phyloP scores from a whole-genome alignment of 2,888 invertebrate genomes.

The Patella pellucida region DNA sequence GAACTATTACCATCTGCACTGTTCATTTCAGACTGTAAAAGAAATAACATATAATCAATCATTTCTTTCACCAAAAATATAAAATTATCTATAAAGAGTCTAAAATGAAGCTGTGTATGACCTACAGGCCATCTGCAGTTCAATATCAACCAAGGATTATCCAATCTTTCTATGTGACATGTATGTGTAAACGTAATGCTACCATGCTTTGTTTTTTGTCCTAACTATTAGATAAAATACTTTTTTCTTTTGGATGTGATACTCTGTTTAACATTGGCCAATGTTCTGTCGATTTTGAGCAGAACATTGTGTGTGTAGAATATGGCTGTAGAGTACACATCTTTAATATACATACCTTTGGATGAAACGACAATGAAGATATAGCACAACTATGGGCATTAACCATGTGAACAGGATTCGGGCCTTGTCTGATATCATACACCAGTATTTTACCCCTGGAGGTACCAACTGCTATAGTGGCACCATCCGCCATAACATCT shows the following conservation, averaged over 20 bases:
- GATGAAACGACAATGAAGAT: constrained; percentile 58
- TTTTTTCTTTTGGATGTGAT: too few relatives aligned
- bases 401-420: constrained; percentile 52
- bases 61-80: too few relatives aligned
- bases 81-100: too few relatives aligned
- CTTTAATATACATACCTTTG: constrained; percentile 34
- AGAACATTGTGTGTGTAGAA: neutral
- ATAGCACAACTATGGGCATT: constrained; percentile 67
- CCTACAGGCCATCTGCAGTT: too few relatives aligned
- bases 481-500: constrained; percentile 65
- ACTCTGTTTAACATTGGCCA: constrained; percentile 21
- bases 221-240: too few relatives aligned
- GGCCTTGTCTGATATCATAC: constrained; percentile 67
- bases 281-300: constrained; percentile 23
- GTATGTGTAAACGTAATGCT: too few relatives aligned
- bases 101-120: too few relatives aligned
- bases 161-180: too few relatives aligned
- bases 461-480: constrained; percentile 68
- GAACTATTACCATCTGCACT: neutral
- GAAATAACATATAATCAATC: neutral
- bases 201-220: too few relatives aligned
- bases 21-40: neutral
- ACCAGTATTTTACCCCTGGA: constrained; percentile 67
- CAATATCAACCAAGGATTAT: too few relatives aligned
- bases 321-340: constrained; percentile 12